Evolutionary conservation across 2,113 vertebrate genomes (phyloP), one percentile per base, ranked within the genome.

Genomic region (Pseudolaguvia tuberculata): DNA sequence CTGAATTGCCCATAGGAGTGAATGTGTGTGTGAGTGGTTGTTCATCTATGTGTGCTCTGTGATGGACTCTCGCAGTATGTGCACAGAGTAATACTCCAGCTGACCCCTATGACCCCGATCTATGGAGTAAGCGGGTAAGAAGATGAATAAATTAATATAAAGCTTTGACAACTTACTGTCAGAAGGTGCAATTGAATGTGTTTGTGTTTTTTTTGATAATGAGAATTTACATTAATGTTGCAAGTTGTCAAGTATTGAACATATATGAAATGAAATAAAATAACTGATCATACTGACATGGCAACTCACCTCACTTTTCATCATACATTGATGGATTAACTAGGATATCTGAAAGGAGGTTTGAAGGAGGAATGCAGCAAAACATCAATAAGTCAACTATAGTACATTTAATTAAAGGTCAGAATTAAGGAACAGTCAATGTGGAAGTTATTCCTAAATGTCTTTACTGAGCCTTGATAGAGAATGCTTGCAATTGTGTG

Each of bases 361-460:
- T 53, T 68, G 21, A 75, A 68, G 42, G 42, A 50, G 63, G 57
- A 57, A 39, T 15, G 12, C 53, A 61, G 66, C 56, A 62, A 59
- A 50, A 52, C 31, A 71, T 70, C 67, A 53, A 77, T 63, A 70
- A 76, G 56, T 53, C 66, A 57, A 47, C 53, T 29, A 57, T n/a
- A 57, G 52, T 58, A 62, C 47, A 55, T 63, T 70, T 62, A 62
- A 67, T 69, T 70, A 70, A 59, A 77, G 75, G 67, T 70, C 29
- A 29, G 5, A 23, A 25, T 45, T 39, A 12, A 57, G 53, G 75
- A 76, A 69, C 29, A 62, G 66, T 76, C 66, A n/a, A 76, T 75
- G 63, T 11, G 31, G 39, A 53, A 27, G 72, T 25, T 63, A 52
- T 25, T 35, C 31, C 50, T 63, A 65, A 55, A 23, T 31, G 23